These are phyloP conservation scores for Monodelphis domestica DNA, from an alignment of 2,797 vertebrate genomes.

Conservation along the genomic window DNA sequence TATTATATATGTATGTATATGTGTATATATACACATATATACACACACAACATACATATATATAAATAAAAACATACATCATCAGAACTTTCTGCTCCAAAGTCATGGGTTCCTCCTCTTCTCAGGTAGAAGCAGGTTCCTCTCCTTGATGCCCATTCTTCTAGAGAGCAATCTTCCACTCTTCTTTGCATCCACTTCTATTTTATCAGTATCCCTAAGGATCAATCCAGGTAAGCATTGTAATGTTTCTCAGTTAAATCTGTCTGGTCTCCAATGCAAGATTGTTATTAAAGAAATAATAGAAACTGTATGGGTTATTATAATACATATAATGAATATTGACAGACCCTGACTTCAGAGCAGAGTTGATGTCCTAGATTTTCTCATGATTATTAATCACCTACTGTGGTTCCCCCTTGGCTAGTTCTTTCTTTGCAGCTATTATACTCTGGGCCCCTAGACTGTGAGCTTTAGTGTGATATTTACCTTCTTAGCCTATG, in stretches of 20 bases:
- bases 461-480: neutral
- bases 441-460: neutral
- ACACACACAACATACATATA: too few relatives aligned
- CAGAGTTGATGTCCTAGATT: neutral
- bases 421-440: neutral
- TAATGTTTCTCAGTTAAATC: fast-evolving
- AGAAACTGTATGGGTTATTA: too few relatives aligned
- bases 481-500: neutral
- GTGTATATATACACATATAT: too few relatives aligned
- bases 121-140: neutral
- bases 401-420: neutral
- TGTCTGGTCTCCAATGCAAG: neutral
- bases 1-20: neutral
- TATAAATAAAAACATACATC: neutral
- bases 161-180: too few relatives aligned
- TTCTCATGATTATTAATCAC: neutral
- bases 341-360: neutral
- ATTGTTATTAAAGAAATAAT: neutral
- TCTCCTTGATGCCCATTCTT: neutral
- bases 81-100: neutral
- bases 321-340: neutral
- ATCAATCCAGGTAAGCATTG: neutral
- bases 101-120: neutral
- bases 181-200: neutral
- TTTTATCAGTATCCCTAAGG: neutral